Evolutionary conservation across 1,140 invertebrate genomes (phyloP).

Genomic region (Drosophila bocki): DNA sequence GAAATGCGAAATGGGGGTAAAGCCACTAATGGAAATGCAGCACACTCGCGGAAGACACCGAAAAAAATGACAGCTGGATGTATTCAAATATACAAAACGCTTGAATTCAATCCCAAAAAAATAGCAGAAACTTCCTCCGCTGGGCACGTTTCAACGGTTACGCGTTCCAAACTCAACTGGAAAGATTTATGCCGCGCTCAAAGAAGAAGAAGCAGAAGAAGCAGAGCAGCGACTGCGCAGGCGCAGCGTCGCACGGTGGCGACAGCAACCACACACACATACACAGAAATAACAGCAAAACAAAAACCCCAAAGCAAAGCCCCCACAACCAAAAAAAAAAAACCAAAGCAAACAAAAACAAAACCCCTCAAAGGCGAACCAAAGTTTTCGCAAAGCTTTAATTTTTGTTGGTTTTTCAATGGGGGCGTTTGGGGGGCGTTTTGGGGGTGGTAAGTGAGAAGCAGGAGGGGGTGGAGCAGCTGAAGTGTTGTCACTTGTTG

Average conservation of each 20-base stretch:
- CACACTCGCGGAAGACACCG: slow-evolving; percentile 12
- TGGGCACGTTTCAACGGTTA: slow-evolving; percentile 80
- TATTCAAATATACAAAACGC: slow-evolving; percentile 11
- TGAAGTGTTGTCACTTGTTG: slow-evolving; percentile 37
- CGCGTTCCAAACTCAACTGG: slow-evolving; percentile 84
- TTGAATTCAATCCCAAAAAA: slow-evolving; percentile 8
- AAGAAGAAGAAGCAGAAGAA: slow-evolving; percentile 66
- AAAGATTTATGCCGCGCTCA: slow-evolving; percentile 81
- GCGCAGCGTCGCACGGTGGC: slow-evolving; percentile 31
- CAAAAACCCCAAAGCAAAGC: slow-evolving; percentile 25
- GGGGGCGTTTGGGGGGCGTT: slow-evolving; percentile 35
- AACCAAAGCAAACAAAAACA: slow-evolving; percentile 27
- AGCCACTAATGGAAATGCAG: neutral
- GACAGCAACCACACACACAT: slow-evolving; percentile 15
- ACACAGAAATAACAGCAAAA: slow-evolving; percentile 25
- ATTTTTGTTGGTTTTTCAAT: slow-evolving; percentile 28
- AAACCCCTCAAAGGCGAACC: neutral
- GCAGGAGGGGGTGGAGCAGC: slow-evolving; percentile 13
- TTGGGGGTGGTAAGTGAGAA: slow-evolving; percentile 10
- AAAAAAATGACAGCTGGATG: slow-evolving; percentile 21
- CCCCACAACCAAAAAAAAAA: neutral
- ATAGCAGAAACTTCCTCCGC: slow-evolving; percentile 63
- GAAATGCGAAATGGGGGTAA: slow-evolving; percentile 10
- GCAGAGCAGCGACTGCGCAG: slow-evolving; percentile 39
- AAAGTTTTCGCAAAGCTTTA: slow-evolving; percentile 80